Percentiles rank a stretch among this genome's conserved stretches.
Evolutionary conservation across 2,888 invertebrate species (phyloP).

Genomic region (Aleiodes alternator): DNA sequence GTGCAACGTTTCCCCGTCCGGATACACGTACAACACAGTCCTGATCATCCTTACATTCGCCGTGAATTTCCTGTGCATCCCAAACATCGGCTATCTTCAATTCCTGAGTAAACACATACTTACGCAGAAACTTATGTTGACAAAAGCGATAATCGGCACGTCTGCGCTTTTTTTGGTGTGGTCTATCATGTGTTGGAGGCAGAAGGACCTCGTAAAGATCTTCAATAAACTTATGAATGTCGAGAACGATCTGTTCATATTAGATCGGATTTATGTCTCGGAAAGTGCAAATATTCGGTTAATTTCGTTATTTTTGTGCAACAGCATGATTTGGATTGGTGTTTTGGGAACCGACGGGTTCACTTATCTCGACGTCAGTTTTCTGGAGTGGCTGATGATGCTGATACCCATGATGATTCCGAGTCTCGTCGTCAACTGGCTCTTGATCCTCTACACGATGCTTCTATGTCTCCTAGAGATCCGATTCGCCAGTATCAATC

Average conservation of each 20-base stretch:
- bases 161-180: background rate
- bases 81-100: background rate
- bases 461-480: constrained; percentile 5
- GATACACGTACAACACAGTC: background rate
- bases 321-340: background rate
- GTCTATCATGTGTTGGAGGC: constrained; percentile 1
- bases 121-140: background rate
- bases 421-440: constrained; percentile 15
- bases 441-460: constrained; percentile 10
- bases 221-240: background rate
- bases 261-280: background rate
- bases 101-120: background rate
- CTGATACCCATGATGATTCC: constrained; percentile 1
- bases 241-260: background rate
- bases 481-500: background rate
- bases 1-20: background rate
- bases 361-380: background rate
- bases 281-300: background rate
- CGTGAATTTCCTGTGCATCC: background rate
- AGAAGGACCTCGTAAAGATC: background rate
- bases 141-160: constrained; percentile 1
- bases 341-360: background rate
- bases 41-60: constrained; percentile 2
- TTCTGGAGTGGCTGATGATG: constrained; percentile 1
- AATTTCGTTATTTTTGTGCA: background rate